A percentile compares a stretch with the other conserved stretches of the same genome.
Conservation (phyloP, 2,888 invertebrate species). For the Hirtodrosophila confusa region DNA sequence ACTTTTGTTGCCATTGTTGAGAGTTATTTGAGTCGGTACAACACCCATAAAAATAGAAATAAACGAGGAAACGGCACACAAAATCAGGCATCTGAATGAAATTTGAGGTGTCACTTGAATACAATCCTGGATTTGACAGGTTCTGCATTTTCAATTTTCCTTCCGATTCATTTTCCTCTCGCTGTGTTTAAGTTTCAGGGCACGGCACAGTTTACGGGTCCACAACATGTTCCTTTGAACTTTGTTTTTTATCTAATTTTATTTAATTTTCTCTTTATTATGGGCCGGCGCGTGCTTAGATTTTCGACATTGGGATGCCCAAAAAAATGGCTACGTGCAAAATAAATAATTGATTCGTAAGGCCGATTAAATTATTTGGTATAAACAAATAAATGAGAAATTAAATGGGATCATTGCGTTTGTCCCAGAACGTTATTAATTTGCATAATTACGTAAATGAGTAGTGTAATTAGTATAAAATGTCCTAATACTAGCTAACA, state of each 20-base stretch:
- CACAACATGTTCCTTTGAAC: constrained; percentile 32
- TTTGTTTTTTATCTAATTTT: constrained; percentile 13
- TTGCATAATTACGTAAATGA: constrained; percentile 71
- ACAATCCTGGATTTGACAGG: constrained; percentile 52
- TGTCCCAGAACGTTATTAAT: constrained; percentile 45
- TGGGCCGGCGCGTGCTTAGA: constrained; percentile 42
- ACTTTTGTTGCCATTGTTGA: constrained; percentile 25
- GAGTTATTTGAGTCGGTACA: constrained; percentile 35
- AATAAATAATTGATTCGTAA: constrained; percentile 56
- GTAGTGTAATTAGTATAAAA: constrained; percentile 62
- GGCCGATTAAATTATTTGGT: constrained; percentile 51
- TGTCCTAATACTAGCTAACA: constrained; percentile 8
- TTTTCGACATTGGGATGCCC: constrained; percentile 19
- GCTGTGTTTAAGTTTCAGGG: too few relatives aligned
- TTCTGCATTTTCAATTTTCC: constrained; percentile 27
- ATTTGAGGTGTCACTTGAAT: constrained; percentile 65
- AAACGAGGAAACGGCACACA: constrained; percentile 15
- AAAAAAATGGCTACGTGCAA: neutral
- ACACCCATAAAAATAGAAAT: constrained; percentile 26
- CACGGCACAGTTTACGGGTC: constrained; percentile 7
- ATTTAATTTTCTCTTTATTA: constrained; percentile 1
- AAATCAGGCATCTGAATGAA: constrained; percentile 32
- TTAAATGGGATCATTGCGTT: constrained; percentile 15
- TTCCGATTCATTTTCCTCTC: constrained; percentile 3
- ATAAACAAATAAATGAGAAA: constrained; percentile 34